Evolutionary conservation across 2,888 invertebrate species (phyloP), one percentile per base, ranked within the genome.

Genomic region (Mythimna lalbum): DNA sequence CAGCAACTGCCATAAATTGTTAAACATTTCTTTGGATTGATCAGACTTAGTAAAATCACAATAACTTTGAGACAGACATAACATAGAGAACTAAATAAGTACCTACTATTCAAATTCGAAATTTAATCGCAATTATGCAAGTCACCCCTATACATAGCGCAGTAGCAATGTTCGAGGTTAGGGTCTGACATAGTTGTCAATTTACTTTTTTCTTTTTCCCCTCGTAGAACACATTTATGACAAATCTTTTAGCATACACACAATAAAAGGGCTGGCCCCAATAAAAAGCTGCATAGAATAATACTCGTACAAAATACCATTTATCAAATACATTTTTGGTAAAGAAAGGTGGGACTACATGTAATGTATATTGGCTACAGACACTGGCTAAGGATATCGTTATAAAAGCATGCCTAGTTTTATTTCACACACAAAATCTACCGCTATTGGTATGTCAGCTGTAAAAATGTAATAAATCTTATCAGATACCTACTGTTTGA

Each of bases 11-110:
- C 74, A 69, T 64, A 69, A 65, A 72, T 72, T 64, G 73, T 62
- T 79, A 69, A 82, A 80, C 71, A 70, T 80, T 83, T 90, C 90
- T 90, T 90, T 90, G 90, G 90, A 86, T 86, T 81, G 78, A 84
- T 93, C 93, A 93, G 94, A 93, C 94, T 93, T 91, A 71, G 76
- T 85, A 89, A 90, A 92, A 86, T 88, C 77, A 85, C 86, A 81
- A 78, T 73, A 76, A 75, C 63, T 81, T 81, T 80, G 70, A 86
- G 78, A 80, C 69, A 85, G 75, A 76, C 63, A 78, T 82, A 56
- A 71, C 61, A 55, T 55, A 60, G 27, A 63, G 12, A 62, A 76
- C 68, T 80, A 80, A 73, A 63, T 81, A 83, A 73, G 81, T 83
- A 83, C n/a, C n/a, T n/a, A n/a, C 78, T 49, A 69, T 61, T 56